Evolutionary conservation across 2,113 vertebrate species (phyloP).

Genomic region (Vireo altiloquus): DNA sequence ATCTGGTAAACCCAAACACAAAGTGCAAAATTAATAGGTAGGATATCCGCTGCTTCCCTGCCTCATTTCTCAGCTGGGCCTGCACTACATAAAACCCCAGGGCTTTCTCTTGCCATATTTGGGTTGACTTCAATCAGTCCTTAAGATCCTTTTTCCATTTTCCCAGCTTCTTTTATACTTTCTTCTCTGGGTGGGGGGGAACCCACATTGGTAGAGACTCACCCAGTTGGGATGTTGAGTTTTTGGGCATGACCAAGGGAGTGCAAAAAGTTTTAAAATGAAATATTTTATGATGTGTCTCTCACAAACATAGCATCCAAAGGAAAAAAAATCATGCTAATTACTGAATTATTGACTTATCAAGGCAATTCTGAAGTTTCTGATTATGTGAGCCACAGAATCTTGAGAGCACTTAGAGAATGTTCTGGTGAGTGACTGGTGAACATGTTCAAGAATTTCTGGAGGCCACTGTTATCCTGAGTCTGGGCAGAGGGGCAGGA

Average conservation of each 20-base stretch:
- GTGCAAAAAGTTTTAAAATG: neutral
- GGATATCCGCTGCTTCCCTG: neutral
- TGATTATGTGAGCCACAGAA: neutral
- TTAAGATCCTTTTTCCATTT: neutral
- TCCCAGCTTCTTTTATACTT: neutral
- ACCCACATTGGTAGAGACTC: neutral
- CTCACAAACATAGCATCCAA: neutral
- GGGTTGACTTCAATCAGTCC: neutral
- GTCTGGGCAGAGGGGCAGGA: neutral
- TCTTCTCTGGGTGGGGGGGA: neutral
- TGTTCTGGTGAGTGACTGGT: neutral
- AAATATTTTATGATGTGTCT: neutral
- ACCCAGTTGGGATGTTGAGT: neutral
- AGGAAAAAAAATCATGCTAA: neutral
- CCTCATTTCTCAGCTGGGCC: neutral
- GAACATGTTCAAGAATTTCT: neutral
- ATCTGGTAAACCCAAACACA: slow-evolving; percentile 4
- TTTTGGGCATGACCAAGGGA: neutral
- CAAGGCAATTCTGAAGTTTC: neutral
- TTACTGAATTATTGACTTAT: neutral
- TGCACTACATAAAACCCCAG: neutral
- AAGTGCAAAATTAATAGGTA: slow-evolving; percentile 18
- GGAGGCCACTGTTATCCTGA: neutral
- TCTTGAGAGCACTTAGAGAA: neutral
- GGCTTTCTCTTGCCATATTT: neutral